Conservation (phyloP, 2,797 vertebrate genomes). For the Periophthalmus magnuspinnatus region DNA sequence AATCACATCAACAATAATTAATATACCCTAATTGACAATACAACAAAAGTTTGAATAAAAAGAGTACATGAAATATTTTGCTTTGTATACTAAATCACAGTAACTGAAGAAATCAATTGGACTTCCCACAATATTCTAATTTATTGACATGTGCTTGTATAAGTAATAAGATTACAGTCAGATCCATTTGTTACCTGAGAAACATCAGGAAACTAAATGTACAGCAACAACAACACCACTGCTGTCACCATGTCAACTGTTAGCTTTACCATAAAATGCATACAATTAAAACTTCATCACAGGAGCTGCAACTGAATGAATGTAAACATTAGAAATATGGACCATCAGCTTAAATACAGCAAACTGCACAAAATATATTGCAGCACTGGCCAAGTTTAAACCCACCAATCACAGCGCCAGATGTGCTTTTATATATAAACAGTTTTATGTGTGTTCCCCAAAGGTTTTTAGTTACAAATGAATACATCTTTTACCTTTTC, state of each 20-base stretch:
- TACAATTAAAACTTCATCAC: slow-evolving; percentile 35
- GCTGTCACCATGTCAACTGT: slow-evolving; percentile 27
- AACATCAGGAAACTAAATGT: slow-evolving; percentile 48
- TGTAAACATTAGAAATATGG: slow-evolving; percentile 24
- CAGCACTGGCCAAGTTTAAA: slow-evolving; percentile 5
- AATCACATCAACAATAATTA: neutral
- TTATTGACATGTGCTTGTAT: neutral
- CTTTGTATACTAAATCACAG: neutral
- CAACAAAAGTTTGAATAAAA: neutral
- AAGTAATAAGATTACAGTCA: slow-evolving; percentile 18
- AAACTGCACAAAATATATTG: slow-evolving; percentile 12
- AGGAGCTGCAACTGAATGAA: slow-evolving; percentile 24
- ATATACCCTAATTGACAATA: neutral
- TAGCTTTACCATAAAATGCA: slow-evolving; percentile 23
- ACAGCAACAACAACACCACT: slow-evolving; percentile 27
- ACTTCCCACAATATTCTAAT: neutral
- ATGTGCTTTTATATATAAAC: neutral
- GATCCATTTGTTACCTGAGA: slow-evolving; percentile 59
- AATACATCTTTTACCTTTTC: slow-evolving; percentile 6
- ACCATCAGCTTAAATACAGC: slow-evolving; percentile 5
- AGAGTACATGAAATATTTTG: neutral
- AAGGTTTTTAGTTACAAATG: neutral
- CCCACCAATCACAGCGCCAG: slow-evolving; percentile 12
- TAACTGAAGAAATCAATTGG: neutral
- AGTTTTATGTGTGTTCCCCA: slow-evolving; percentile 19